Evolutionary conservation across 1,140 invertebrate genomes (phyloP).

Genomic region (Littorina saxatilis): DNA sequence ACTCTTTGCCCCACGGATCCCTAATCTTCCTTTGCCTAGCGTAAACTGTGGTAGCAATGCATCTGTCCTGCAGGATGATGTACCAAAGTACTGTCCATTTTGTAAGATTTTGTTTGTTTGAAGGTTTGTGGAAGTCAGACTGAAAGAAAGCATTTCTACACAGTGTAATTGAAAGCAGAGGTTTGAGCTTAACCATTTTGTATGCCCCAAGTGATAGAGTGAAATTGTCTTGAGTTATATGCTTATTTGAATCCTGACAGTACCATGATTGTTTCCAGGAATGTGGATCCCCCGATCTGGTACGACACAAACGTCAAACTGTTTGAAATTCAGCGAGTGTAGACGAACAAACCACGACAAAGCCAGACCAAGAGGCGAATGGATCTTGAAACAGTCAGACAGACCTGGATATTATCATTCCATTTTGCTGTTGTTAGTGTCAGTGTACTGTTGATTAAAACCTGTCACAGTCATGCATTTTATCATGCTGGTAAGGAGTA

Average conservation of each 20-base stretch:
- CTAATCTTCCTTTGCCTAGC: no score
- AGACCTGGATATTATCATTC: neutral
- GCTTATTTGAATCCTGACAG: neutral
- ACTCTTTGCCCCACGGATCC: no score
- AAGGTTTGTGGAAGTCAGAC: neutral
- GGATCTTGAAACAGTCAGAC: neutral
- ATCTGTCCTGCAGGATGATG: no score
- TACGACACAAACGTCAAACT: slow-evolving; percentile 99
- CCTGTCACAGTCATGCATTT: neutral
- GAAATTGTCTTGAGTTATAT: neutral
- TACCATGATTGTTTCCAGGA: slow-evolving; percentile 81
- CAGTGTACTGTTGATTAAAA: neutral
- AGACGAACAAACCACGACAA: slow-evolving; percentile 22
- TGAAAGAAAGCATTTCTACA: no score
- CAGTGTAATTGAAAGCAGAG: no score
- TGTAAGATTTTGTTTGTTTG: neutral
- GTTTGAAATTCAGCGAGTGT: slow-evolving; percentile 85
- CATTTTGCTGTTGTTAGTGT: slow-evolving; percentile 2
- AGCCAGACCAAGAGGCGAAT: neutral
- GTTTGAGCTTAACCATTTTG: no score
- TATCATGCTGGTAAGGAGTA: no score
- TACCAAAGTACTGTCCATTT: no score
- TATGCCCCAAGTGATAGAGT: no score
- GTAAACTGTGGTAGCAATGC: no score
- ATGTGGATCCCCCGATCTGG: slow-evolving; percentile 99